A percentile compares a stretch with the other conserved stretches of the same genome.
Evolutionary conservation across 2,888 invertebrate species (phyloP).

Genomic region (Rhaphigaster nebulosa): DNA sequence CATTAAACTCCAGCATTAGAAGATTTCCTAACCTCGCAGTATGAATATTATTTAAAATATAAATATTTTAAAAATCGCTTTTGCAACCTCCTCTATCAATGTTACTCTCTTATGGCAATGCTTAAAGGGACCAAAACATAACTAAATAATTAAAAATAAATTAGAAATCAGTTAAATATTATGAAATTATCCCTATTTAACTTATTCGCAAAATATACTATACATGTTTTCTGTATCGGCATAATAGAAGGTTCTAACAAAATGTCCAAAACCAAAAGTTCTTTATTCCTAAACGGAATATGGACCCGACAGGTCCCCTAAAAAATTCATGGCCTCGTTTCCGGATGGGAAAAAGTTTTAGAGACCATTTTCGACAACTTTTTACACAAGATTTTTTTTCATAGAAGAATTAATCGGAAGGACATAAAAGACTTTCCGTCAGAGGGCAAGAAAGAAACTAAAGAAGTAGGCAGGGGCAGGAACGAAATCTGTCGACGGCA

Average conservation of each 20-base stretch:
- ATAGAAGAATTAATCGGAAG: conserved; percentile 16
- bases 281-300: not conserved
- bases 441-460: conserved; percentile 13
- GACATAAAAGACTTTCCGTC: conserved; percentile 16
- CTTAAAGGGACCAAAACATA: too few relatives aligned
- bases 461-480: conserved; percentile 7
- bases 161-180: too few relatives aligned
- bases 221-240: too few relatives aligned
- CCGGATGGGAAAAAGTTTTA: not conserved
- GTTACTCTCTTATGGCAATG: too few relatives aligned
- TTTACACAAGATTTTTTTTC: conserved; percentile 28
- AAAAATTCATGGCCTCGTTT: not conserved
- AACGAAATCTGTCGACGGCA: conserved; percentile 7
- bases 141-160: too few relatives aligned
- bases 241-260: not conserved
- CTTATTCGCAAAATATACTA: too few relatives aligned
- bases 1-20: too few relatives aligned
- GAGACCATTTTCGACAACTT: conserved; percentile 22
- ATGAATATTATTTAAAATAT: too few relatives aligned
- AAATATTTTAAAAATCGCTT: too few relatives aligned
- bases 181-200: too few relatives aligned
- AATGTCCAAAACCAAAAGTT: not conserved
- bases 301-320: not conserved
- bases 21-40: too few relatives aligned
- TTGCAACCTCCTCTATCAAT: too few relatives aligned